phyloP scores from a whole-genome alignment of 1,140 invertebrate genomes.

The Sweltsa coloradensis region DNA sequence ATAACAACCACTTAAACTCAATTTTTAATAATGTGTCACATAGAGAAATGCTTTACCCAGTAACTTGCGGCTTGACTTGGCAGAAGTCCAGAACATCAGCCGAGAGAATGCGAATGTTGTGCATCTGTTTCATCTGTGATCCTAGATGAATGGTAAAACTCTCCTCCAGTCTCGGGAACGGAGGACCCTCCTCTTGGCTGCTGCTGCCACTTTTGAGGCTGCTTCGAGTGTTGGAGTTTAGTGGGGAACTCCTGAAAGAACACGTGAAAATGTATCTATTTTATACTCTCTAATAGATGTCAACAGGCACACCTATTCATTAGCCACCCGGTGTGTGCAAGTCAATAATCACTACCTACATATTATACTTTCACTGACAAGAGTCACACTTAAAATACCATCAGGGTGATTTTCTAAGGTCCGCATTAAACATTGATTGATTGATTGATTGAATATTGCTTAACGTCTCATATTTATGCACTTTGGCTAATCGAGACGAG shows the following conservation, averaged over 20 bases:
- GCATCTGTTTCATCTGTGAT: constrained; percentile 96
- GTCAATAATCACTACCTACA: too few species aligned
- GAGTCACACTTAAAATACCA: too few species aligned
- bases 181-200: constrained; percentile 22
- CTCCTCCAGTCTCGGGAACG: constrained; percentile 57
- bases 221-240: background rate
- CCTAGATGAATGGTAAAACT: constrained; percentile 96
- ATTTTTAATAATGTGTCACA: too few species aligned
- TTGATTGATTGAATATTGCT: too few species aligned
- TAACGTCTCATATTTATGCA: too few species aligned
- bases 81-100: constrained; percentile 81
- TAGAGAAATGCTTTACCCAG: constrained; percentile 28
- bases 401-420: too few species aligned
- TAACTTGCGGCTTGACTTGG: constrained; percentile 41
- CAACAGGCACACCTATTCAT: too few species aligned
- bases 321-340: too few species aligned
- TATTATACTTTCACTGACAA: too few species aligned
- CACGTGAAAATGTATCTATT: background rate
- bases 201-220: constrained; percentile 19
- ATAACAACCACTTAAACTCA: constrained; percentile 7
- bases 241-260: constrained; percentile 16
- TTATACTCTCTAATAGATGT: too few species aligned
- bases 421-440: too few species aligned
- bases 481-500: too few species aligned
- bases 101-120: constrained; percentile 87